These are phyloP conservation scores for Amblyteles armatorius DNA, from an alignment of 2,888 invertebrate species.

Conservation along the genomic window DNA sequence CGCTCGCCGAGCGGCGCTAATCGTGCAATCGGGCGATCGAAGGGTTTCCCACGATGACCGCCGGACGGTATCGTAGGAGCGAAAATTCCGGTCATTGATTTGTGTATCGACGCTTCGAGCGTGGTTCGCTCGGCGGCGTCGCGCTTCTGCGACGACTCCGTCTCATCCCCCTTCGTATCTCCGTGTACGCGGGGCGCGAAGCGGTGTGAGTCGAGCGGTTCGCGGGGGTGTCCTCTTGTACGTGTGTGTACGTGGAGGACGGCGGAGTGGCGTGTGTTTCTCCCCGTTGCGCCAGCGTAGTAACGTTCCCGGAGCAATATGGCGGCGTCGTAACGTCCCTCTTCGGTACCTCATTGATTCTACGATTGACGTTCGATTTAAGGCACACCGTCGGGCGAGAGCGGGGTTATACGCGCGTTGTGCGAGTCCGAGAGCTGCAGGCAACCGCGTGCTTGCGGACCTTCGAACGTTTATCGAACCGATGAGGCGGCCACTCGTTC, in stretches of 20 bases:
- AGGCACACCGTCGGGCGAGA: slow-evolving; percentile 43
- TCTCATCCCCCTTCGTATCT: slow-evolving; percentile 6
- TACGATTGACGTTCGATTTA: slow-evolving; percentile 73
- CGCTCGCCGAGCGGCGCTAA: too few relatives aligned
- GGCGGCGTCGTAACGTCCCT: slow-evolving; percentile 67
- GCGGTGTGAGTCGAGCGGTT: slow-evolving; percentile 18
- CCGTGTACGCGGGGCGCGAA: not conserved
- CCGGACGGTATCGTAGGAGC: slow-evolving; percentile 30
- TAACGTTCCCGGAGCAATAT: slow-evolving; percentile 60
- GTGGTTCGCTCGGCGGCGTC: slow-evolving; percentile 56
- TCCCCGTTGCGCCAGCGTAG: slow-evolving; percentile 60
- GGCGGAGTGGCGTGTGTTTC: slow-evolving; percentile 38
- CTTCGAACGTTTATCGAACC: slow-evolving; percentile 42
- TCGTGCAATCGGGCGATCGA: too few relatives aligned
- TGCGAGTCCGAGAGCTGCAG: slow-evolving; percentile 58
- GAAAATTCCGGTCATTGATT: slow-evolving; percentile 73
- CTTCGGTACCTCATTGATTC: slow-evolving; percentile 70
- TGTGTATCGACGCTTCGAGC: slow-evolving; percentile 73
- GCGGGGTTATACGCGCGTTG: slow-evolving; percentile 34
- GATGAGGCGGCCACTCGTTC: slow-evolving; percentile 44
- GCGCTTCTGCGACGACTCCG: slow-evolving; percentile 55
- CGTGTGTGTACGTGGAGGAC: slow-evolving; percentile 37
- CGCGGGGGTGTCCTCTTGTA: slow-evolving; percentile 18
- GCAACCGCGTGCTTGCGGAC: slow-evolving; percentile 37
- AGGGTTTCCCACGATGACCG: not conserved